These are phyloP conservation scores for Phainopepla nitens DNA, from an alignment of 2,113 vertebrate species.

Conservation along the genomic window DNA sequence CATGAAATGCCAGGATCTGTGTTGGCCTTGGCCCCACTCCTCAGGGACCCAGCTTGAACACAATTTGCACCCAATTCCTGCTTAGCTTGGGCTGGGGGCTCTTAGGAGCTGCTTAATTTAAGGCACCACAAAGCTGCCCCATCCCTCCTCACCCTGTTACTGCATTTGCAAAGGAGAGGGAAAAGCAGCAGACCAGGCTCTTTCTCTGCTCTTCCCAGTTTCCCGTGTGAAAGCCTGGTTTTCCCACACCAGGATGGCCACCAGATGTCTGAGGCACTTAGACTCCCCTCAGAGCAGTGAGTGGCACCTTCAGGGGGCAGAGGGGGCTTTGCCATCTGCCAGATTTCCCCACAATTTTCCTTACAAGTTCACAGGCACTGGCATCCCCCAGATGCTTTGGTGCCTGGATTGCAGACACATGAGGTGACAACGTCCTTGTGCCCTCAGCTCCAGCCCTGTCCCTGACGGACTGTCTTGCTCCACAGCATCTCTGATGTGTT, in stretches of 20 bases:
- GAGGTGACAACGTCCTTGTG: not conserved
- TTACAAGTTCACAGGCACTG: accelerated
- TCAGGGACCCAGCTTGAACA: not conserved
- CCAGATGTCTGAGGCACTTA: not conserved
- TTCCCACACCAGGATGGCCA: accelerated
- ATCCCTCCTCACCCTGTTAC: not conserved
- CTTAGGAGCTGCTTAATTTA: not conserved
- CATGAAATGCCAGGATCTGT: not conserved
- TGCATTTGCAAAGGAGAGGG: not conserved
- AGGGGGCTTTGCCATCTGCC: not conserved
- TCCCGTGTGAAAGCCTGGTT: not conserved
- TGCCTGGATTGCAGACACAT: not conserved
- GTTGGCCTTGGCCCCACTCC: not conserved
- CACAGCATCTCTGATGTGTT: not conserved
- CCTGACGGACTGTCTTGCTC: not conserved
- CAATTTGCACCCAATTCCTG: accelerated
- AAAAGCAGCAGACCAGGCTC: not conserved
- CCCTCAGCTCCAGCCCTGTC: not conserved
- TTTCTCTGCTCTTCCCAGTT: not conserved
- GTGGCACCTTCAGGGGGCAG: not conserved
- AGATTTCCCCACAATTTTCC: not conserved
- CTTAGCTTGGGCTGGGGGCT: not conserved
- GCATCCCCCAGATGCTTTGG: not conserved
- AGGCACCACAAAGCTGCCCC: not conserved
- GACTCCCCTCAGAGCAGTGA: accelerated